Base-by-base conservation (phyloP, 2,113 vertebrate genomes). In the Arvicanthis niloticus region DNA sequence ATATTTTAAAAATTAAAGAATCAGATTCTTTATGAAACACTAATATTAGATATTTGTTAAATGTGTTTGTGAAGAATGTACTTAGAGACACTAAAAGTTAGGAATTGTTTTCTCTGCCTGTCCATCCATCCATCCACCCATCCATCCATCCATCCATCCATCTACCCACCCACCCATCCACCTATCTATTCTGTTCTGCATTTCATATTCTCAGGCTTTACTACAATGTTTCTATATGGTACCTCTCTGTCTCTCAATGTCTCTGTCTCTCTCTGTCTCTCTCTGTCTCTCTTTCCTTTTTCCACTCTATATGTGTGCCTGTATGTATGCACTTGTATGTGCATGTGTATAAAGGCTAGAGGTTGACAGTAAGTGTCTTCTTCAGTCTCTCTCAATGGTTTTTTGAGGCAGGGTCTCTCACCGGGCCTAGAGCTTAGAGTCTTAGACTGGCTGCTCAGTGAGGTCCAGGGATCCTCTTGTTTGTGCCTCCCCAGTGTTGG, bases 61-160 rank as follows among this genome's bases (percentile, higher is more conserved):
- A 92, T 34, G 13, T 95, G 73, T 62, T 5, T 90, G 65, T 90
- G 73, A 77, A 92, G 45, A 94, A 26, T 16, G 62, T 67, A 82
- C 37, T 95, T 87, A 76, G 60, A 37, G 86, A 96, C 96, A 76
- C 12, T 95, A 53, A 21, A 95, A 7, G 22, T 76, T 15, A 86
- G 72, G 31, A 92, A 45, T 24, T 67, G 12, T 72, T 91, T 93
- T 7, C 53, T 48, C 31, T 80, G 77, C 1, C 31, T 9, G 67
- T 56, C 42, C 51, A 81, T 60, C 53, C 48, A 77, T 34, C 13
- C 45, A 76, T 76, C 24, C 4, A 76, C 1, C n/a, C 73, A 45
- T 16, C 75, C 13, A 76, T 15, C 24, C 24, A 76, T 29, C 42
- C 24, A 76, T 7, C 42, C 6, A 31, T 45, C 21, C 40, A 75